Base-by-base conservation (phyloP, 2,113 vertebrate genomes). In the Cygnus buccinator region DNA sequence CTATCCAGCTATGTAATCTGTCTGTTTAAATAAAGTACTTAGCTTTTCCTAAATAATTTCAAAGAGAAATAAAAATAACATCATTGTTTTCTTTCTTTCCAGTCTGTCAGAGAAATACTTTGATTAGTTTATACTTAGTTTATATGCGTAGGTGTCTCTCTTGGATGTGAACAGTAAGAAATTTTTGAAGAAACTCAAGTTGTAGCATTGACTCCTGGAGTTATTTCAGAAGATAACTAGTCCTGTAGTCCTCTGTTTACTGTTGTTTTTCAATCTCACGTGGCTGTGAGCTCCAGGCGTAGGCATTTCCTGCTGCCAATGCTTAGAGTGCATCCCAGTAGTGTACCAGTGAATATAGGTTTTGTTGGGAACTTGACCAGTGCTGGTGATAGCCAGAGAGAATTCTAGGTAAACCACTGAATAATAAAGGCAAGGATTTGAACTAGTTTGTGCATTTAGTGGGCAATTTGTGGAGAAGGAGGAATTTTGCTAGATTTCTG, bases 81-180 rank as follows among this genome's bases (percentile, higher is more conserved):
- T 50, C 10, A 15, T 41, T 57, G 54, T 86, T 95, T 87, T 75
- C 52, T 90, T 71, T 91, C 43, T 92, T 84, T 77, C 29, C 31
- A 58, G 79, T 75, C 79, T 93, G 55, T 95, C 90, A 90, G 86
- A 95, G 84, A 89, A 91, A 88, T 65, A 89, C 70, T 68, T 96
- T 92, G 87, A 81, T 95, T 94, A 84, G 82, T 87, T 94, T 94
- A 94, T 97, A 70, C 87, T 74, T 95, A 63, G 73, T 83, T 89
- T 92, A 7, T 66, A 31, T 50, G 72, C 0, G 22, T 80, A 39
- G 71, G 52, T 70, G 43, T 79, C 79, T 94, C 74, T 78, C 72
- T 84, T 92, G 90, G 26, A 39, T 86, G 39, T 11, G 17, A 93
- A 75, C 14, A 58, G 41, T 79, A 75, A 41, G 81, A 86, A 78